Evolutionary conservation across 2,797 vertebrate species (phyloP).

Genomic region (Calcarius lapponicus): DNA sequence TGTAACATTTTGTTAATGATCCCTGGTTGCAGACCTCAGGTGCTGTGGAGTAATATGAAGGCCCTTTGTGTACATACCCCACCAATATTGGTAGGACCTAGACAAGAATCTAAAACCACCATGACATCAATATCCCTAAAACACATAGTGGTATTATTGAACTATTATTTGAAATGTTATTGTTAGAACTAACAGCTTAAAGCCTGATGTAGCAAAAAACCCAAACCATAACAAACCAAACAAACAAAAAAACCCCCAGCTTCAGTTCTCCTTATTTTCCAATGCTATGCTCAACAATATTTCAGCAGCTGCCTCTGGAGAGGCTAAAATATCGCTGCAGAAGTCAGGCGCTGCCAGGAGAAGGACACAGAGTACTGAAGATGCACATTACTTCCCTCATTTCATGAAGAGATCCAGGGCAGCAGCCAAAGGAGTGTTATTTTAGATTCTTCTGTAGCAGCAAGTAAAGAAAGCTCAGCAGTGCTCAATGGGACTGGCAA

Average conservation of each 20-base stretch:
- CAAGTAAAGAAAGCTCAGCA: not conserved
- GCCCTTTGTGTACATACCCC: not conserved
- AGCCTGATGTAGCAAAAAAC: not conserved
- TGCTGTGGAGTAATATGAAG: not conserved
- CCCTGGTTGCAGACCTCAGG: not conserved
- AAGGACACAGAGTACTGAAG: not conserved
- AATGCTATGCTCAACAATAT: not conserved
- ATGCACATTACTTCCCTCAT: not conserved
- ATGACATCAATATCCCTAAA: not conserved
- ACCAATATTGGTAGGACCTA: not conserved
- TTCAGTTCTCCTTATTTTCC: not conserved
- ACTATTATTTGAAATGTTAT: not conserved
- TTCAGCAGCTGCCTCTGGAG: conserved; percentile 17
- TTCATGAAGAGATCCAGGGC: not conserved
- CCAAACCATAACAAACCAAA: not conserved
- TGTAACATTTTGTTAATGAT: not conserved
- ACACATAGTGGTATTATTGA: not conserved
- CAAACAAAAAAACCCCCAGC: not conserved
- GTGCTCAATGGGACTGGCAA: not conserved
- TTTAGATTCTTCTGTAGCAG: not conserved
- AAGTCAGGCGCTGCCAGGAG: not conserved
- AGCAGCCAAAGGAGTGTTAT: not conserved
- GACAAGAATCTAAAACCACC: not conserved
- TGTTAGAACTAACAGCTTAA: not conserved
- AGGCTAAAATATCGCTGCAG: not conserved